Base-by-base conservation (phyloP, 2,113 vertebrate genomes). In the Tor tambroides region DNA sequence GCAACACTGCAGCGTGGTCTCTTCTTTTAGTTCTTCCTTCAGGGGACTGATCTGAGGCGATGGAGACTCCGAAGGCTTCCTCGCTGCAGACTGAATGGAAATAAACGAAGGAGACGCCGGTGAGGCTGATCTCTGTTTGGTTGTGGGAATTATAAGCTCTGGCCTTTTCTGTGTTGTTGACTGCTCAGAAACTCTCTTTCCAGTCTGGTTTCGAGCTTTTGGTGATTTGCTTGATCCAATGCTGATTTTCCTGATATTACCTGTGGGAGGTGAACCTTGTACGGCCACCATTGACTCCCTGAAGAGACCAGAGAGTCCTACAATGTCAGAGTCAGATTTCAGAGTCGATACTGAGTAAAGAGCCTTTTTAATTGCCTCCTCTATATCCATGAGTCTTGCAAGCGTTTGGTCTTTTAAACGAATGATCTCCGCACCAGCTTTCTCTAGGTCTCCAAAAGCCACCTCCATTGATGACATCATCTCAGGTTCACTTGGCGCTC, bases 401-500 rank as follows among this genome's bases (percentile, higher is more conserved):
- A 99, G 92, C 0, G 97, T 99, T 91, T 99, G 97, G 85, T 99
- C 96, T 90, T 98, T 99, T 83, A 99, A 92, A 89, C 92, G 92
- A 26, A 95, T 95, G 23, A 99, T 97, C 89, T 98, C 97, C 28
- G 94, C 93, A 86, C 97, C 97, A 14, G 97, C 97, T 88, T 95
- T 91, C 67, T 97, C 97, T 63, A 99, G 94, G 88, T 99, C 96
- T 86, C 96, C 98, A 38, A 96, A 99, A 77, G 95, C 96, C 75
- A 96, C 89, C 10, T 96, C 95, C 93, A 98, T 91, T 0, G 96
- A 96, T 0, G 95, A 93, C 30, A 93, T 89, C 0, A 89, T 92
- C 63, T 96, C 94, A 5, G 78, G 0, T 0, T 94, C 92, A 77
- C 85, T 94, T 9, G 41, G 19, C 10, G 83, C 93, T 2, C 83